Conservation (phyloP, 2,888 invertebrate genomes). For the Caradrina clavipalpis region DNA sequence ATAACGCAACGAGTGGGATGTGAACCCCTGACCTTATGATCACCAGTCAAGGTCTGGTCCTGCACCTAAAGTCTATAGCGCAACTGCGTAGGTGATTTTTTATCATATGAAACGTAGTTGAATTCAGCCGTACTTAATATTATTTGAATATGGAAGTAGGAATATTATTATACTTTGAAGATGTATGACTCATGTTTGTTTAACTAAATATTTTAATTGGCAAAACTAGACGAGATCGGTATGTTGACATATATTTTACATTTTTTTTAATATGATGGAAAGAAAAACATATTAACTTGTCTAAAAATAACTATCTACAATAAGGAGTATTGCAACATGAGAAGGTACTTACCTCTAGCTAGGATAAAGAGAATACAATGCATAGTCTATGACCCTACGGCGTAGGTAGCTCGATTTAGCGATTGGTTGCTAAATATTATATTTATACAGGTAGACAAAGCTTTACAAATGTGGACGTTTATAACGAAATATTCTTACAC, state of each 20-base stretch:
- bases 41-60: slow-evolving; percentile 1
- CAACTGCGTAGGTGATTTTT: background rate
- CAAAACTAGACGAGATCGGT: background rate
- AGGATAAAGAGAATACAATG: background rate
- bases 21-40: background rate
- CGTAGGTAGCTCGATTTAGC: background rate
- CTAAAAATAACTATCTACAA: too few relatives aligned
- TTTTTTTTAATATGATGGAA: background rate
- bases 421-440: background rate
- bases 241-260: background rate
- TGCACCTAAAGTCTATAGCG: background rate
- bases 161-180: background rate
- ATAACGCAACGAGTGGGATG: background rate
- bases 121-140: background rate
- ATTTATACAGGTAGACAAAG: background rate
- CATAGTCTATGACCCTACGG: background rate
- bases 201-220: background rate
- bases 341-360: background rate
- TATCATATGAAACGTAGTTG: background rate
- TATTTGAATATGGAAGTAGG: background rate
- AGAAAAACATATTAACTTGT: too few relatives aligned
- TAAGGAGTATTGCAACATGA: too few relatives aligned
- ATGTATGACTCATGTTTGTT: slow-evolving; percentile 12
- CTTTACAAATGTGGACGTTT: background rate
- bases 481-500: background rate